Conservation (phyloP, 2,113 vertebrate genomes). For the Epinephelus fuscoguttatus region DNA sequence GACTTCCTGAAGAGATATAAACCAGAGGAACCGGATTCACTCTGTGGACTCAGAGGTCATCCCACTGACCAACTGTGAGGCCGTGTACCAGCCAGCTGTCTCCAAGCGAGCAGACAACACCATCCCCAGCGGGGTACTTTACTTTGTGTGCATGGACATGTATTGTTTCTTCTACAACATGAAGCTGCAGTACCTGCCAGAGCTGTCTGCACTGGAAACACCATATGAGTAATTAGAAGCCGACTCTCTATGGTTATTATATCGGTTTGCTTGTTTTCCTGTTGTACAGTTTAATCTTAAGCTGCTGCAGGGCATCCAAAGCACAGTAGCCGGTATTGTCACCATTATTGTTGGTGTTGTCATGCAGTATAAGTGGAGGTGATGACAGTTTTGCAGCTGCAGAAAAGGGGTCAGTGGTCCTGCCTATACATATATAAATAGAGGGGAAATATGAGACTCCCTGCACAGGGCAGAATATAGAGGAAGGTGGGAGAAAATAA, state of each 20-base stretch:
- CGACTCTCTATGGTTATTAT: background rate
- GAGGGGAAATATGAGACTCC: constrained; percentile 50
- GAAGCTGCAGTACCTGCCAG: background rate
- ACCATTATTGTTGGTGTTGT: constrained; percentile 43
- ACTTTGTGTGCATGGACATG: constrained; percentile 63
- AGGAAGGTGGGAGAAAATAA: constrained; percentile 23
- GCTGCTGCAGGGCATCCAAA: background rate
- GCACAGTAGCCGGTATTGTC: constrained; percentile 32
- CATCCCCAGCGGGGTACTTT: constrained; percentile 84
- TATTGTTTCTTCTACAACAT: constrained; percentile 14
- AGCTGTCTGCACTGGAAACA: background rate
- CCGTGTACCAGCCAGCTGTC: constrained; percentile 91
- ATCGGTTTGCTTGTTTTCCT: constrained; percentile 15
- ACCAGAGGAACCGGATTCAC: constrained; percentile 72
- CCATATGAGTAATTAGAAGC: background rate
- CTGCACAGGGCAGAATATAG: constrained; percentile 14
- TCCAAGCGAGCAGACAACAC: constrained; percentile 82
- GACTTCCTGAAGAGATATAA: constrained; percentile 74
- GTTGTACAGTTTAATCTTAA: background rate
- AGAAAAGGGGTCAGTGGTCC: constrained; percentile 37
- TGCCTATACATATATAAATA: constrained; percentile 55
- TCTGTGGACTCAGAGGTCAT: constrained; percentile 85
- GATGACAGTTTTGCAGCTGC: constrained; percentile 48
- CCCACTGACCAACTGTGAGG: constrained; percentile 89
- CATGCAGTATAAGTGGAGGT: constrained; percentile 47